These are phyloP conservation scores for Hypocryptadius cinnamomeus DNA, from an alignment of 2,113 vertebrate genomes.

Conservation along the genomic window DNA sequence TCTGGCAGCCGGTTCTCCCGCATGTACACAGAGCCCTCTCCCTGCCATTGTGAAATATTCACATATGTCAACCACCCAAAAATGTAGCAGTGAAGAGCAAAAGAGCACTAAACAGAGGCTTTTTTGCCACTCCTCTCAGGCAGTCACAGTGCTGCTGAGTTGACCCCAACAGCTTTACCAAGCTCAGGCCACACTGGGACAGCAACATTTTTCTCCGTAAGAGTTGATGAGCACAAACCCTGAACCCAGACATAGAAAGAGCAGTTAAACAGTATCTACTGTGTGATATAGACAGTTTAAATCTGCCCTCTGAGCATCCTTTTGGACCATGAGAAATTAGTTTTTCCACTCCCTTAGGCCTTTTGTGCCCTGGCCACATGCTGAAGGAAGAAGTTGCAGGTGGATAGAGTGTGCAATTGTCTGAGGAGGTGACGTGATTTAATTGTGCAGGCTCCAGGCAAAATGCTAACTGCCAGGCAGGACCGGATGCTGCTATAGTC, in stretches of 20 bases:
- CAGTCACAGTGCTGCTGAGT: neutral
- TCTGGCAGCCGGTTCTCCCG: neutral
- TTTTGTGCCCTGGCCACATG: neutral
- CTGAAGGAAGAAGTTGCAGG: neutral
- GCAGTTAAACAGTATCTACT: neutral
- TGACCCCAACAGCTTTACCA: neutral
- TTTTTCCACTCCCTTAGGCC: neutral
- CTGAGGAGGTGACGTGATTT: neutral
- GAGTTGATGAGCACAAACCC: neutral
- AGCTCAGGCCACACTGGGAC: neutral
- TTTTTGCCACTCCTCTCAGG: neutral
- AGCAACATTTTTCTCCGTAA: accelerated
- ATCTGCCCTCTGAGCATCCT: neutral
- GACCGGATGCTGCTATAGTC: neutral
- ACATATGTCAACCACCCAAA: neutral
- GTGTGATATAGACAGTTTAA: neutral
- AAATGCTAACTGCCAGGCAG: neutral
- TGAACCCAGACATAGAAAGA: neutral
- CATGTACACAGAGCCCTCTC: neutral
- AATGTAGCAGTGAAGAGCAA: neutral
- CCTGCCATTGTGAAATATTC: neutral
- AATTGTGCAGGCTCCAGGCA: neutral
- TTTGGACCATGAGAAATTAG: neutral
- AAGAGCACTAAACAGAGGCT: neutral
- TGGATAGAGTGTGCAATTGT: neutral